phyloP scores from a whole-genome alignment of 1,140 invertebrate species.

The Ruditapes philippinarum region DNA sequence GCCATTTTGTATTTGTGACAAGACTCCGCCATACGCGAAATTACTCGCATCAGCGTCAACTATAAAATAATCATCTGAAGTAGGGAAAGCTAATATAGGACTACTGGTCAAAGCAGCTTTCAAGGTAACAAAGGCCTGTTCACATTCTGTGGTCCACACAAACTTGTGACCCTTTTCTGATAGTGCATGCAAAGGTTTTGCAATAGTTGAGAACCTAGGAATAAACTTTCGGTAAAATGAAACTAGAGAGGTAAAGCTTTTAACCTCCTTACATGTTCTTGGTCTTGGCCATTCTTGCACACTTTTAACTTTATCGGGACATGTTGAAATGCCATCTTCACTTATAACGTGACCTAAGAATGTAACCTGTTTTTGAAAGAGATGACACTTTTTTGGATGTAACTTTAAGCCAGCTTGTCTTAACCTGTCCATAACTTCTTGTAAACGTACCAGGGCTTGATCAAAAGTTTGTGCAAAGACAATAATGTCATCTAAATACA shows the following conservation, averaged over 20 bases:
- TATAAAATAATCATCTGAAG: not conserved
- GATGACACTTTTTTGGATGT: slow-evolving; percentile 4
- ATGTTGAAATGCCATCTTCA: slow-evolving; percentile 3
- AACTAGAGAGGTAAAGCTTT: slow-evolving; percentile 86
- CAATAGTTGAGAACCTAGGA: slow-evolving; percentile 76
- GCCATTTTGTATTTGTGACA: not conserved
- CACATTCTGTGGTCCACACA: not conserved
- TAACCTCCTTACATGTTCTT: slow-evolving; percentile 82
- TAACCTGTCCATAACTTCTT: not conserved
- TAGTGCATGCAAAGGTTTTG: slow-evolving; percentile 73
- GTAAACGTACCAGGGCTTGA: not conserved
- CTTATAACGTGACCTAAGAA: slow-evolving; percentile 29
- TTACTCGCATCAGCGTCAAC: not conserved
- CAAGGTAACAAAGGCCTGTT: not conserved
- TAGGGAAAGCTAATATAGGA: not conserved
- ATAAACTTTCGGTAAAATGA: slow-evolving; percentile 87
- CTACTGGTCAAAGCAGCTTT: not conserved
- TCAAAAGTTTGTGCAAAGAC: not conserved
- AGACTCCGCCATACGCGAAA: not conserved
- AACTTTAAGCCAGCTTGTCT: not conserved
- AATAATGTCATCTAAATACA: slow-evolving; percentile 29
- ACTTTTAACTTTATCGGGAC: slow-evolving; percentile 62
- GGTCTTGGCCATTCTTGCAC: slow-evolving; percentile 82
- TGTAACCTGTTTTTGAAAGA: slow-evolving; percentile 9
- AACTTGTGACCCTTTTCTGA: not conserved